Base-by-base conservation (phyloP, 2,888 invertebrate genomes). In the Boloria euphrosyne region DNA sequence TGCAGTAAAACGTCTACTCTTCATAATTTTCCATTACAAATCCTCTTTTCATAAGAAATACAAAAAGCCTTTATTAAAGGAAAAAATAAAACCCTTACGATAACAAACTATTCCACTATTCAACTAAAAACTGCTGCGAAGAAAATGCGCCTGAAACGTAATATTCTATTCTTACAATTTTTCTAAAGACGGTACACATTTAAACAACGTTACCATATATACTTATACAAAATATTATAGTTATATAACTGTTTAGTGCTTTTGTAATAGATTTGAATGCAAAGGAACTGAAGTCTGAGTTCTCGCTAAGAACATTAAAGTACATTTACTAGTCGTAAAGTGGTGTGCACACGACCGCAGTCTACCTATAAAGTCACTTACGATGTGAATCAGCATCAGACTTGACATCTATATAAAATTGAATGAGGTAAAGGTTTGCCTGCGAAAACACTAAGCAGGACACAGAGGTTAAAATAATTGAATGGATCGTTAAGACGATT, bases 321-420 rank as follows among this genome's bases (percentile, higher is more conserved):
- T 74, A 70, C 72, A 72, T 71, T 75, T 75, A 76, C 68, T 71
- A 72, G 67, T 71, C 73, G 71, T 75, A 76, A 76, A 74, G 66
- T 68, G 71, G 65, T 67, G 68, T 65, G 66, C 66, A 74, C 68
- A 71, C 70, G 72, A 71, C 66, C 71, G 68, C 64, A 63, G 47
- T 69, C 73, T 63, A 69, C 70, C 70, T 67, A 72, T 69, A 71
- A 71, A 75, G 67, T 73, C 71, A 67, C 71, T 73, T 38, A 51
- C 65, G 47, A 66, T 62, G 70, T 62, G 62, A 62, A 62, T 71
- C 57, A 65, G 67, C 65, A 66, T 71, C 69, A 68, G 65, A 70
- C 46, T 51, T 51, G 51, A 43, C 60, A 43, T 50, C 54, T n/a
- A 54, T 53, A 66, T 63, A 63, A 67, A 49, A 63, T 63, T 38